Evolutionary conservation across 2,797 vertebrate species (phyloP).

Genomic region (Molothrus aeneus): DNA sequence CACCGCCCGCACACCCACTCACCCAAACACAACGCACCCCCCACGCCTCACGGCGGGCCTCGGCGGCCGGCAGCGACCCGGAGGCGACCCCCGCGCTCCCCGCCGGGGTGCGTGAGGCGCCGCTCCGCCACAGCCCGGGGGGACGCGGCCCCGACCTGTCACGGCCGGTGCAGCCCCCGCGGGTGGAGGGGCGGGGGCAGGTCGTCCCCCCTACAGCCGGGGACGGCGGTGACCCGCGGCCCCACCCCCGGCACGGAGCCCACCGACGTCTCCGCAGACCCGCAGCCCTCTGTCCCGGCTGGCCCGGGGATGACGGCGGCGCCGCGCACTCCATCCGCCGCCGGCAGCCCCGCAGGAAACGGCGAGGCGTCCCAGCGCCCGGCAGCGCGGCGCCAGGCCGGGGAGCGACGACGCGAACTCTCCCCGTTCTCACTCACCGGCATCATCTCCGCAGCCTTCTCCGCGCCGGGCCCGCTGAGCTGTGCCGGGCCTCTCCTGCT

Average conservation of each 20-base stretch:
- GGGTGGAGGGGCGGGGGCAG: not conserved
- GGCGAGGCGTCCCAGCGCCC: not conserved
- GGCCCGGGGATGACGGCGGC: not conserved
- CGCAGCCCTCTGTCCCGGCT: not conserved
- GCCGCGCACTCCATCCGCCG: not conserved
- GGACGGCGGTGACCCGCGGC: not conserved
- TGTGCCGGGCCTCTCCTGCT: not conserved
- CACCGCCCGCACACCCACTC: not conserved
- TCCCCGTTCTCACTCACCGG: not conserved
- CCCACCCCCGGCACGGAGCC: not conserved
- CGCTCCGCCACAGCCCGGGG: not conserved
- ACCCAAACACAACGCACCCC: not conserved
- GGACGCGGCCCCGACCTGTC: not conserved
- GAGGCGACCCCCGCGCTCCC: not conserved
- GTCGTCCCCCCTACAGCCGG: not conserved
- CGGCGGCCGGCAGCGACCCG: not conserved
- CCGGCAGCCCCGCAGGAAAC: slow-evolving; percentile 20
- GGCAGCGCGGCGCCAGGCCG: slow-evolving; percentile 13
- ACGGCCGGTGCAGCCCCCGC: not conserved
- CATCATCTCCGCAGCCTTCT: slow-evolving; percentile 37
- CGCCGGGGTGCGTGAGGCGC: not conserved
- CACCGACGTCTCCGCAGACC: not conserved
- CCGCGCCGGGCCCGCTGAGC: not conserved
- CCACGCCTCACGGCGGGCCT: not conserved
- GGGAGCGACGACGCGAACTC: not conserved